Conservation (phyloP, 2,888 invertebrate genomes). For the Trachelus tabidus region DNA sequence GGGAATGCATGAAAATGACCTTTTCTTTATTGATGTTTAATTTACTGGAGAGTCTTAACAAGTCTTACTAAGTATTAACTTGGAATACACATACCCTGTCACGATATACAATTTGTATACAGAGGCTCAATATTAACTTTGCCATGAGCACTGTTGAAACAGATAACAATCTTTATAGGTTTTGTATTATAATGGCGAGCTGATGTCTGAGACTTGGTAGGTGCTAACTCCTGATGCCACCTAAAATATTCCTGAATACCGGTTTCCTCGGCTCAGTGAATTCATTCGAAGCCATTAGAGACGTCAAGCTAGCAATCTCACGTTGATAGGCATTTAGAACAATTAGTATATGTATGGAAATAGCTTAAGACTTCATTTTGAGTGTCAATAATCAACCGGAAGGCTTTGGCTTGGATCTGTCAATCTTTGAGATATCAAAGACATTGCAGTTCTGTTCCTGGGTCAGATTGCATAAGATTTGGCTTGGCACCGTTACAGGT, state of each 20-base stretch:
- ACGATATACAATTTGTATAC: not conserved
- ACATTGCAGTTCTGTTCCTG: not conserved
- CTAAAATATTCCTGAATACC: not conserved
- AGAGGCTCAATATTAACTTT: constrained; percentile 7
- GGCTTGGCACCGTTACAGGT: constrained; percentile 16
- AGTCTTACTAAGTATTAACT: not conserved
- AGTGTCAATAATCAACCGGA: not conserved
- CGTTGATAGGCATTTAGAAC: not conserved
- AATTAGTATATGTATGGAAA: not conserved
- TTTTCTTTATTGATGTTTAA: not conserved
- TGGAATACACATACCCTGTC: not conserved
- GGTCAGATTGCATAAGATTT: constrained; percentile 11
- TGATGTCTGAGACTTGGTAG: not conserved
- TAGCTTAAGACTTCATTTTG: not conserved
- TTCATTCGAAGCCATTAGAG: not conserved
- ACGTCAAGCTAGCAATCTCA: not conserved
- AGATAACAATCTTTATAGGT: constrained; percentile 10
- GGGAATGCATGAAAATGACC: not conserved
- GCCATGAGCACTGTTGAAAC: constrained; percentile 2
- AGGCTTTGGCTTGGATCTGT: not conserved
- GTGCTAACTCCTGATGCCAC: not conserved
- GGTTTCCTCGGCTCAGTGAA: not conserved
- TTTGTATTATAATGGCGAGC: constrained; percentile 7
- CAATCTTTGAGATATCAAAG: not conserved
- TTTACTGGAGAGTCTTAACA: not conserved